These are phyloP conservation scores for Tenualosa ilisha DNA, from an alignment of 2,797 vertebrate species.

Conservation along the genomic window DNA sequence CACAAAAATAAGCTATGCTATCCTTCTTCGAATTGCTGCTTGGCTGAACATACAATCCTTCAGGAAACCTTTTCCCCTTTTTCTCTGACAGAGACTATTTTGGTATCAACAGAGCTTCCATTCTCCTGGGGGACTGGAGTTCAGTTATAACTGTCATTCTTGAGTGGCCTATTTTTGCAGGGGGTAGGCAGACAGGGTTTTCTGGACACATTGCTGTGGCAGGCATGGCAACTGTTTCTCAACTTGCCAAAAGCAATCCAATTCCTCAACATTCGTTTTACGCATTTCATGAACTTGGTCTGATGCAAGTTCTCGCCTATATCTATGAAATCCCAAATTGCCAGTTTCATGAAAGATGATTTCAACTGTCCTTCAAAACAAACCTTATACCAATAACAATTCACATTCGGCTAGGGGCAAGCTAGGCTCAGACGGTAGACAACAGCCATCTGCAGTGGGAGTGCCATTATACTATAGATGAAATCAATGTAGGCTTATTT, in stretches of 20 bases:
- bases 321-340: not conserved
- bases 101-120: slow-evolving; percentile 53
- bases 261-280: not conserved
- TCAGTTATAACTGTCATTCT: slow-evolving; percentile 54
- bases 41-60: slow-evolving; percentile 51
- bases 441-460: not conserved
- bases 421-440: not conserved
- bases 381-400: not conserved
- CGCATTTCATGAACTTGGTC: not conserved
- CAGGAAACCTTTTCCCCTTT: slow-evolving; percentile 43
- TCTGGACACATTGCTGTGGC: not conserved
- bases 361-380: not conserved
- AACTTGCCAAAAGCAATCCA: not conserved
- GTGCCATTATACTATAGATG: not conserved
- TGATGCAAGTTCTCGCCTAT: not conserved
- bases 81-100: slow-evolving; percentile 61
- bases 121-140: slow-evolving; percentile 56
- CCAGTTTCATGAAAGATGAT: not conserved
- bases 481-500: not conserved
- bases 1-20: not conserved
- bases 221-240: not conserved
- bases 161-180: slow-evolving; percentile 62
- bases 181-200: slow-evolving; percentile 45
- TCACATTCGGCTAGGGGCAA: not conserved
- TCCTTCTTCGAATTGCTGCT: slow-evolving; percentile 47